A percentile compares a stretch with the other conserved stretches of the same genome.
Conservation (phyloP, 2,888 invertebrate genomes). For the Ptychoptera albimana region DNA sequence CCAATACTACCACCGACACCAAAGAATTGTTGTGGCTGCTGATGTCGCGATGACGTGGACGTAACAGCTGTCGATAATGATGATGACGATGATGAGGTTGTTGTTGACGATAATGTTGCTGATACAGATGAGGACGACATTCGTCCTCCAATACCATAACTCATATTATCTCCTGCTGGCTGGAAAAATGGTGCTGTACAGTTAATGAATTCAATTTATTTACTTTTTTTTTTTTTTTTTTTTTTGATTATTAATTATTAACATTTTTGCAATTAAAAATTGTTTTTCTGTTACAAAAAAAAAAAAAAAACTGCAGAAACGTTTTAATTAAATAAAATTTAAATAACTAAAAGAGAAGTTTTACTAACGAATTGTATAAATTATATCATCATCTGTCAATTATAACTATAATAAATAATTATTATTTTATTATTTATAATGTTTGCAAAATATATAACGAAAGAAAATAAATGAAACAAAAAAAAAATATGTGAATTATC, state of each 20-base stretch:
- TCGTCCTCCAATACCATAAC: constrained; percentile 11
- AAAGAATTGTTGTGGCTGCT: constrained; percentile 23
- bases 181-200: constrained; percentile 19
- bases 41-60: not conserved
- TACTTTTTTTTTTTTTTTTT: not conserved
- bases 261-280: not conserved
- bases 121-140: not conserved
- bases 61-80: constrained; percentile 4
- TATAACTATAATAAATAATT: no score
- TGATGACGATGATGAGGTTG: constrained; percentile 3
- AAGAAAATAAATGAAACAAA: no score
- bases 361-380: no score
- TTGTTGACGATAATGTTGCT: constrained; percentile 9
- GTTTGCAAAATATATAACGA: no score
- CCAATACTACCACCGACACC: constrained; percentile 24
- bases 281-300: not conserved
- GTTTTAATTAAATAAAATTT: not conserved
- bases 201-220: constrained; percentile 1
- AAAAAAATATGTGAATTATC: no score
- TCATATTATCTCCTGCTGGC: constrained; percentile 31
- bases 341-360: no score
- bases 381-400: no score
- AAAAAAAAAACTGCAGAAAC: not conserved
- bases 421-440: no score
- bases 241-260: not conserved